Percentiles rank a stretch among this genome's conserved stretches.
These are phyloP conservation scores for Muraenolepis orangiensis DNA, from an alignment of 2,797 vertebrate species.

Conservation along the genomic window DNA sequence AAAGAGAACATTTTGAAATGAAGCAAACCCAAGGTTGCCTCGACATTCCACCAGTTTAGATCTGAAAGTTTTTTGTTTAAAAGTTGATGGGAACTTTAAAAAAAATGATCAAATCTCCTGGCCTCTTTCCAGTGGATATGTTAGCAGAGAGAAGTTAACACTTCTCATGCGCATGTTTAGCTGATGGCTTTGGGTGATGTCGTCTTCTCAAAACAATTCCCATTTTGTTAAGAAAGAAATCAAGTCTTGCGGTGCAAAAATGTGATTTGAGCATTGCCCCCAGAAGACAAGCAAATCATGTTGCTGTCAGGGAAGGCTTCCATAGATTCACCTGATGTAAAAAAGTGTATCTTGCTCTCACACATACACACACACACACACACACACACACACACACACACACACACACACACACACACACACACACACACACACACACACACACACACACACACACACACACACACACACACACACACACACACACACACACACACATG, in stretches of 20 bases:
- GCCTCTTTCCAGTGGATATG: no score
- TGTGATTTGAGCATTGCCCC: conserved; percentile 67
- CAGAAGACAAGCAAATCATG: conserved; percentile 63
- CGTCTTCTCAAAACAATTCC: conserved; percentile 59
- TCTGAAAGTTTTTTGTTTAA: neutral
- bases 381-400: conserved; percentile 19
- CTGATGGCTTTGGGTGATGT: conserved; percentile 49
- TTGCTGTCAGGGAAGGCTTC: conserved; percentile 61
- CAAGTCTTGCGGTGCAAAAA: conserved; percentile 58
- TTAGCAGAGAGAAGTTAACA: conserved; percentile 38
- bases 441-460: conserved; percentile 14
- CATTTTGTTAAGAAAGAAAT: conserved; percentile 45
- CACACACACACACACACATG: conserved; percentile 10
- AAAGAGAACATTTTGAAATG: no score
- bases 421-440: neutral
- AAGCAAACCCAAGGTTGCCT: neutral
- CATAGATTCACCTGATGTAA: conserved; percentile 63
- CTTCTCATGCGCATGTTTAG: conserved; percentile 49
- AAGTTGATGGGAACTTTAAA: neutral
- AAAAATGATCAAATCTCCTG: no score
- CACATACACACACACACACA: conserved; percentile 32
- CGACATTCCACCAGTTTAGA: neutral
- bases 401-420: conserved; percentile 6
- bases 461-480: conserved; percentile 4
- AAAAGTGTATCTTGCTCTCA: conserved; percentile 54